phyloP scores from a whole-genome alignment of 2,888 invertebrate genomes.

The Phyllotreta striolata region DNA sequence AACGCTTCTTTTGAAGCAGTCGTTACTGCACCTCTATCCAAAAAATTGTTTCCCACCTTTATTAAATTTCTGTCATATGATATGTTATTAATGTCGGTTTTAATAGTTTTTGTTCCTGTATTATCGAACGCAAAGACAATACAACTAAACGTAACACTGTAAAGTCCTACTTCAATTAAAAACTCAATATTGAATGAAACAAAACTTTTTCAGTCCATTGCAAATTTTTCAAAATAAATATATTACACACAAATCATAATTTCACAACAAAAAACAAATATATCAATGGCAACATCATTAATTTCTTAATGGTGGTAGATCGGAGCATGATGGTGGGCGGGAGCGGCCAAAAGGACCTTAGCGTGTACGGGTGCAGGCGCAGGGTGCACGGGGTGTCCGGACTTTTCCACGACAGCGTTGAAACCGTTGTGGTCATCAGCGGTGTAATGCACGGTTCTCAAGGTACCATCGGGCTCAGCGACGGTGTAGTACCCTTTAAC shows the following conservation, averaged over 20 bases:
- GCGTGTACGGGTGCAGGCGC: slow-evolving; percentile 39
- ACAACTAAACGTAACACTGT: too few relatives aligned
- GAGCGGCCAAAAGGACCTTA: slow-evolving; percentile 34
- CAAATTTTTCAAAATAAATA: slow-evolving; percentile 12
- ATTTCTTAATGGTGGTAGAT: slow-evolving; percentile 11
- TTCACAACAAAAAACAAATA: slow-evolving; percentile 6
- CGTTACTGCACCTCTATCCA: too few relatives aligned
- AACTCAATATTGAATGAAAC: slow-evolving; percentile 3
- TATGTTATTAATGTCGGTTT: too few relatives aligned
- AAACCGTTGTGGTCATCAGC: slow-evolving; percentile 53
- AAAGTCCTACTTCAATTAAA: too few relatives aligned
- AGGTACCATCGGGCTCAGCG: slow-evolving; percentile 52
- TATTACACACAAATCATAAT: slow-evolving; percentile 7
- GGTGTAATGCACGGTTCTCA: slow-evolving; percentile 53
- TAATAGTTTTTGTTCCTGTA: too few relatives aligned
- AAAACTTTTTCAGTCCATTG: slow-evolving; percentile 13
- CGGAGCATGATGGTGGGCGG: slow-evolving; percentile 20
- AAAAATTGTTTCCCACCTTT: too few relatives aligned
- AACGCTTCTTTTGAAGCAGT: too few relatives aligned
- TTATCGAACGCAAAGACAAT: too few relatives aligned
- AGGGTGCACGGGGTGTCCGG: slow-evolving; percentile 66
- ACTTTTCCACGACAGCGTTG: slow-evolving; percentile 70
- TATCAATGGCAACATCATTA: background rate
- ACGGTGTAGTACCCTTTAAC: slow-evolving; percentile 59
- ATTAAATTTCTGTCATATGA: too few relatives aligned